phyloP scores from a whole-genome alignment of 2,797 vertebrate genomes.

The Micromesistius poutassou region DNA sequence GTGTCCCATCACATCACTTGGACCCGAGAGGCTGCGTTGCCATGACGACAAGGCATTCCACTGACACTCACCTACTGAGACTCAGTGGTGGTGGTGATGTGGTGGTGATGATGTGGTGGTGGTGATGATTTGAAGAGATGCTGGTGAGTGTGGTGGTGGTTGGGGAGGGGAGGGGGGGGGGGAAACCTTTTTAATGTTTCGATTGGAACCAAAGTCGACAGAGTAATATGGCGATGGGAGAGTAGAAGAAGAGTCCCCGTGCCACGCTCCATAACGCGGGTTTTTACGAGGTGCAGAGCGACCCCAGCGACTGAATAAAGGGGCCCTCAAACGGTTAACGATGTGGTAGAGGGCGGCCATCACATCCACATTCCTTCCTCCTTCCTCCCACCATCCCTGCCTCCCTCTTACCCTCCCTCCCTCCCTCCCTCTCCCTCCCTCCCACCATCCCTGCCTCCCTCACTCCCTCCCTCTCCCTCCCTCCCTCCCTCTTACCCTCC shows the following conservation, averaged over 20 bases:
- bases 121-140: constrained; percentile 12
- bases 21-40: too few species aligned
- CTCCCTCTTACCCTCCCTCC: constrained; percentile 15
- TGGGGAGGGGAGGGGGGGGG: too few species aligned
- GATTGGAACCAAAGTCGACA: constrained; percentile 36
- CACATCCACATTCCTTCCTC: constrained; percentile 25
- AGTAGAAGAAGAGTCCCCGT: constrained; percentile 24
- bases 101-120: too few species aligned
- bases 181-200: constrained; percentile 17
- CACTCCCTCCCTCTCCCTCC: constrained; percentile 1
- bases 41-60: neutral
- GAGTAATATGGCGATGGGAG: constrained; percentile 22
- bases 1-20: too few species aligned
- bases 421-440: constrained; percentile 22
- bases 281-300: constrained; percentile 53
- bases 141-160: constrained; percentile 10
- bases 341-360: neutral
- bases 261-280: constrained; percentile 26
- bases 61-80: constrained; percentile 5
- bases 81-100: too few species aligned
- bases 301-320: constrained; percentile 24
- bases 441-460: constrained; percentile 15
- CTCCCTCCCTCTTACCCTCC: constrained; percentile 15
- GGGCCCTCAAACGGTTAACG: constrained; percentile 22
- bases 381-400: constrained; percentile 17